Evolutionary conservation across 2,113 vertebrate species (phyloP).

Genomic region (Nematolebias whitei): DNA sequence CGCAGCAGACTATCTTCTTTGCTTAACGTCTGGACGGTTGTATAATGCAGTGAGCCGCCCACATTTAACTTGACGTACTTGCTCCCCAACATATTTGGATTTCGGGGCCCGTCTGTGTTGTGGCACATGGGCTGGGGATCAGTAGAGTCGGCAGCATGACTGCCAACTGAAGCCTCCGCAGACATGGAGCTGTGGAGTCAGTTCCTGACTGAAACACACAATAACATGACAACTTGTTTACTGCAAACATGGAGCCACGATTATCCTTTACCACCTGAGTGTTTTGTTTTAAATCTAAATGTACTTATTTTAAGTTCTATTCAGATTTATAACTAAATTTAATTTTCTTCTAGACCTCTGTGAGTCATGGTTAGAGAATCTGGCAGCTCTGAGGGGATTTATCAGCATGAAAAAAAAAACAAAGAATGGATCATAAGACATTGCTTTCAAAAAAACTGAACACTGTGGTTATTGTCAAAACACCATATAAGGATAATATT

Average conservation of each 20-base stretch:
- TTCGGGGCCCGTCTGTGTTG: conserved; percentile 65
- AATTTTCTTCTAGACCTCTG: no score
- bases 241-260: background rate
- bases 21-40: conserved; percentile 88
- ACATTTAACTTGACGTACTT: conserved; percentile 91
- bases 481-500: no score
- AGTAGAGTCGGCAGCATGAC: conserved; percentile 65
- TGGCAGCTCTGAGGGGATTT: no score
- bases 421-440: no score
- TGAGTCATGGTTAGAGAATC: no score
- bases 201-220: conserved; percentile 47
- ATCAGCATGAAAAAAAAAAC: no score
- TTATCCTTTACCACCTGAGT: no score
- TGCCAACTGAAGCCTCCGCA: conserved; percentile 80
- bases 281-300: no score
- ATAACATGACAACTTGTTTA: background rate
- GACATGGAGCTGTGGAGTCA: conserved; percentile 75
- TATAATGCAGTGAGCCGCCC: conserved; percentile 88
- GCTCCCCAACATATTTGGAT: conserved; percentile 78
- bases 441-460: no score
- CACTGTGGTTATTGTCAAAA: no score
- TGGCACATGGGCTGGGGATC: conserved; percentile 58
- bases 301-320: no score
- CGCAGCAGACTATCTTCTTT: conserved; percentile 87
- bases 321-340: no score